Evolutionary conservation across 2,888 invertebrate genomes (phyloP), one percentile per base, ranked within the genome.

Genomic region (Xestia ashworthii): DNA sequence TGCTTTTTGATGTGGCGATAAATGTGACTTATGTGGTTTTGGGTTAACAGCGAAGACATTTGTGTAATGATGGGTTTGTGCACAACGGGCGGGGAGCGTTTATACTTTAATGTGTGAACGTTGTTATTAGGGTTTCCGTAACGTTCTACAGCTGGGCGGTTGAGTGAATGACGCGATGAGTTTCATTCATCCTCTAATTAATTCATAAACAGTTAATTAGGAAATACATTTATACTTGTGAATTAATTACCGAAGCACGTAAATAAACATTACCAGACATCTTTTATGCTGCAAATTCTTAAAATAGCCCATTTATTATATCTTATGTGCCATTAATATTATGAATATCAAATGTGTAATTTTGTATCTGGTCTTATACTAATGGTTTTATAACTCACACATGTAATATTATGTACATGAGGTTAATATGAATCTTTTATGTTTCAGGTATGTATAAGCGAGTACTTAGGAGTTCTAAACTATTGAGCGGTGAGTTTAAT

Each of bases 11-110:
- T 96, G 96, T 92, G 92, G 95, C 95, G 95, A 94, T 95, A 95
- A 95, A 95, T 95, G 96, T 96, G 96, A 96, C 96, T 96, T 96
- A 96, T 95, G 96, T 93, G 96, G 96, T 95, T 94, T 93, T 90
- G 90, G 89, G 91, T 90, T 93, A 94, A 92, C 94, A 93, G 92
- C 90, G 90, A 91, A 92, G 88, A 90, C 95, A 90, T 94, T 94
- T 93, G 90, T 91, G 90, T 95, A 95, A 95, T 95, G 94, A 95
- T 88, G 92, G 95, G 92, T 94, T 91, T 93, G 93, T 93, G 94
- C 94, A 93, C 89, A 92, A 93, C 91, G 93, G 94, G 94, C 93
- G 94, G 94, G 86, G 82, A 91, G 89, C 93, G 91, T 93, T 94
- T 95, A 65, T 60, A 69, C 67, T 76, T 82, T 67, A 95, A 95